Percentiles rank a stretch among this genome's conserved stretches.
These are phyloP conservation scores for Centropyge bicolor DNA, from an alignment of 2,797 vertebrate genomes.

Conservation along the genomic window DNA sequence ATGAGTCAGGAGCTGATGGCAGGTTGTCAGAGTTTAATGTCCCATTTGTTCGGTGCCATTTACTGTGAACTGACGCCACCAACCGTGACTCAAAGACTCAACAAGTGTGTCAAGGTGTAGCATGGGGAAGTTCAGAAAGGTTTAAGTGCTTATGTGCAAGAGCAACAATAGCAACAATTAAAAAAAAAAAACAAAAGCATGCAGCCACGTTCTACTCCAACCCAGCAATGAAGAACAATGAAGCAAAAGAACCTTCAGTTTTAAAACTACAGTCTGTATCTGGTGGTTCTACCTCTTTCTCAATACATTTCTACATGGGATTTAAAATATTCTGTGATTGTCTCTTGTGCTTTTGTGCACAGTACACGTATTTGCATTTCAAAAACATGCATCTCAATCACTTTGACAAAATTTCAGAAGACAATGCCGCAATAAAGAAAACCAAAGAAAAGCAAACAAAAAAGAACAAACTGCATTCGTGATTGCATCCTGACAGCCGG, in stretches of 20 bases:
- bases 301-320: background rate
- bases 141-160: background rate
- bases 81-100: background rate
- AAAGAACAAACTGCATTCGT: conserved; percentile 33
- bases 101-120: background rate
- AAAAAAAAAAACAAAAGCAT: background rate
- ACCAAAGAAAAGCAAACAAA: conserved; percentile 3
- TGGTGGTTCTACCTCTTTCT: background rate
- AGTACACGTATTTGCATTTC: conserved; percentile 36
- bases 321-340: background rate
- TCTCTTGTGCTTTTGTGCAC: background rate
- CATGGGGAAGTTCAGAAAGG: background rate
- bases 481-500: conserved; percentile 64
- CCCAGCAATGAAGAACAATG: background rate
- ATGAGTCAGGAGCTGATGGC: background rate
- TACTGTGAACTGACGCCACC: background rate
- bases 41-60: background rate
- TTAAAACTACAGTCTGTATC: background rate
- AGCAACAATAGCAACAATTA: background rate
- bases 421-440: conserved; percentile 4
- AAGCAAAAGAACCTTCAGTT: too few species aligned
- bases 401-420: conserved; percentile 17
- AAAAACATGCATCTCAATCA: conserved; percentile 16
- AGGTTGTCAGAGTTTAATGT: background rate
- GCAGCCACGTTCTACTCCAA: background rate